Base-by-base conservation (phyloP, 2,797 vertebrate species). In the Uromys caudimaculatus region DNA sequence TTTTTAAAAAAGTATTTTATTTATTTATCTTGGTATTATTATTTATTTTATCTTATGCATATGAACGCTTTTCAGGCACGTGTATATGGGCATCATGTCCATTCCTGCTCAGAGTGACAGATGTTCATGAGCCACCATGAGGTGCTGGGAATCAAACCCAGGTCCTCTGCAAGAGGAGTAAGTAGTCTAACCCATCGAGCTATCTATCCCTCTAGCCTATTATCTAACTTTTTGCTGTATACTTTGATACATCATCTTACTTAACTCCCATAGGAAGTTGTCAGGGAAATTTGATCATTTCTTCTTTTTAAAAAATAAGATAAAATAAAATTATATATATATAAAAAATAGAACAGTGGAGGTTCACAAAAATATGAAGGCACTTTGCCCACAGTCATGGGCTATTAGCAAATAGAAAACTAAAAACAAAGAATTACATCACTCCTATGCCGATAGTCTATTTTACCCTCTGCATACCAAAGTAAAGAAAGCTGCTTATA, bases 321-420 rank as follows among this genome's bases (percentile, higher is more conserved):
- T 44, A 67, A 54, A 38, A 44, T 23, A 84, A 67, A 35, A 69
- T 3, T 29, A 44, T 29, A 41, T 29, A 44, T 29, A 41, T 44
- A 94, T 19, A 82, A 52, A 60, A 56, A 38, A 81, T 10, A 62
- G n/a, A 69, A n/a, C 67, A 69, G 35, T 14, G 3, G 35, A 89
- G 32, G 16, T 69, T 81, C 54, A 92, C 24, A 92, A 93, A 90
- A 89, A 91, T 84, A 16, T 58, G 71, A 54, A 81, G 21, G 50
- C 93, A 27, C 27, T 64, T 93, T 92, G n/a, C n/a, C 67, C 32
- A 69, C 24, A 38, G 23, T 94, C 78, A 95, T 56, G 89, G 89
- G 23, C 23, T 69, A 89, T n/a, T 83, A 14, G 11, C 58, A 94
- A 64, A 89, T 73, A 27, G 1, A 89, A 91, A 71, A 87, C n/a